phyloP scores from a whole-genome alignment of 2,888 invertebrate species.

The Noctua fimbriata region DNA sequence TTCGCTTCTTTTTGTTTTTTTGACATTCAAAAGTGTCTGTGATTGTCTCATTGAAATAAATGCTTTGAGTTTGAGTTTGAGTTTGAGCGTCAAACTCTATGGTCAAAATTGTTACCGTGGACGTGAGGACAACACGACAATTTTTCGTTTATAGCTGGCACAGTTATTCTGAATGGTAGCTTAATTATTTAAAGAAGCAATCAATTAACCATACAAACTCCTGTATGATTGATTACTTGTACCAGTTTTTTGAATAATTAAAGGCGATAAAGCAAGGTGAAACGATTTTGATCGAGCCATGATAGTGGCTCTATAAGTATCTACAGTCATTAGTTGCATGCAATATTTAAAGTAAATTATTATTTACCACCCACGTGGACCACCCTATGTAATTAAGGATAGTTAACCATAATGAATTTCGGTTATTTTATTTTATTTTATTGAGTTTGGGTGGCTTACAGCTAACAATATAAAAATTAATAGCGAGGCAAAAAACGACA shows the following conservation, averaged over 20 bases:
- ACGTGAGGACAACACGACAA: background rate
- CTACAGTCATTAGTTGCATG: conserved; percentile 23
- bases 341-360: background rate
- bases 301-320: conserved; percentile 8
- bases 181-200: background rate
- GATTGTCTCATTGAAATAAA: too few relatives aligned
- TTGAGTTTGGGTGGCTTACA: too few relatives aligned
- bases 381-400: background rate
- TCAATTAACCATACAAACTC: background rate
- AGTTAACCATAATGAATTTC: background rate
- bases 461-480: too few relatives aligned
- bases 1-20: too few relatives aligned
- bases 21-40: too few relatives aligned
- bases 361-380: background rate
- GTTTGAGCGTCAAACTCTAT: too few relatives aligned
- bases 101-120: background rate
- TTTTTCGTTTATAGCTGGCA: background rate
- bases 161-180: background rate
- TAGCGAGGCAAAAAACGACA: too few relatives aligned
- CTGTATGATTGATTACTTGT: background rate
- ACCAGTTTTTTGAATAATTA: conserved; percentile 36
- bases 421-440: too few relatives aligned
- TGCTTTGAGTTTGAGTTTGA: too few relatives aligned
- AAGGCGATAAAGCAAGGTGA: conserved; percentile 27
- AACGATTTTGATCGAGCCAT: conserved; percentile 24